Conservation (phyloP, 2,888 invertebrate species). For the Eilema caniola region DNA sequence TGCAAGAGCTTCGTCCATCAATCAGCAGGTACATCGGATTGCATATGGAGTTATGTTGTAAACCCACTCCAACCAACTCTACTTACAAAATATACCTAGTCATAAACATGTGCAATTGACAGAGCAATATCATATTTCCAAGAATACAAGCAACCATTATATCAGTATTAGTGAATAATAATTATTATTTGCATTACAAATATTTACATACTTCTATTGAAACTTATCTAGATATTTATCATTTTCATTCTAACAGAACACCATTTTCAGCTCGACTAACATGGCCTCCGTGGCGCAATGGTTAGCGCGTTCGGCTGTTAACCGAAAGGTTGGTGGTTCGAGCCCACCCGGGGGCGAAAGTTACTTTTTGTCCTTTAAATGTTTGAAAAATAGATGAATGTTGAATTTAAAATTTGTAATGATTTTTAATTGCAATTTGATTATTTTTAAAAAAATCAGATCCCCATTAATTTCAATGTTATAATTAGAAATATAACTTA, state of each 20-base stretch:
- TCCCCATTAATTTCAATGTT: too few relatives aligned
- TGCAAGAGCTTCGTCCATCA: too few relatives aligned
- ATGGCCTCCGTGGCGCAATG: constrained; percentile 65
- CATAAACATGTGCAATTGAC: background rate
- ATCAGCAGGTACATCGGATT: too few relatives aligned
- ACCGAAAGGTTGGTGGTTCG: constrained; percentile 99
- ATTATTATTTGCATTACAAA: background rate
- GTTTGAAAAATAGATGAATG: background rate
- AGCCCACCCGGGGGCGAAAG: constrained; percentile 97
- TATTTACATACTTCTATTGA: background rate
- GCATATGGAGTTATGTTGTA: too few relatives aligned
- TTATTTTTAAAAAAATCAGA: too few relatives aligned
- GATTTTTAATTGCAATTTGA: too few relatives aligned
- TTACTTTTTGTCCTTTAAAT: background rate
- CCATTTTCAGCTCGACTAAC: background rate
- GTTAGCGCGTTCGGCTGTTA: constrained; percentile 99
- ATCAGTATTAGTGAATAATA: background rate
- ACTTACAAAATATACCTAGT: too few relatives aligned
- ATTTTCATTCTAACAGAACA: background rate
- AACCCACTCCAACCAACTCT: too few relatives aligned
- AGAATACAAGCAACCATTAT: background rate
- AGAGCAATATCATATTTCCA: background rate
- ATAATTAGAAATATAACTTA: too few relatives aligned
- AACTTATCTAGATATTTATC: background rate
- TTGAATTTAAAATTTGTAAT: too few relatives aligned